These are phyloP conservation scores for Tinamus guttatus DNA, from an alignment of 2,113 vertebrate species.

Conservation along the genomic window DNA sequence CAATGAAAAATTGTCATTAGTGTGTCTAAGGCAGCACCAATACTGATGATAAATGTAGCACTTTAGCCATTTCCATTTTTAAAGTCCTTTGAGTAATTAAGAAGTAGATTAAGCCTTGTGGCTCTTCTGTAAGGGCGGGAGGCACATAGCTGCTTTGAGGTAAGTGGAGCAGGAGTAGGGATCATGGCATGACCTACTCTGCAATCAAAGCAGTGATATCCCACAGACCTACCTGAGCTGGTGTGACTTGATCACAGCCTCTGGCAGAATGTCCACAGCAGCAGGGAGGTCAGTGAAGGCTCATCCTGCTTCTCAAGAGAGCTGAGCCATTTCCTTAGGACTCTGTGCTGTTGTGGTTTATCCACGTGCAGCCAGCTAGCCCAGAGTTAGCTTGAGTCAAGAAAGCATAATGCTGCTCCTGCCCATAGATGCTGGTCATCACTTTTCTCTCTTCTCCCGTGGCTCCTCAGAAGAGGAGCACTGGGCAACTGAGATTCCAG, in stretches of 20 bases:
- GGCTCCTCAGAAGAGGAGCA: background rate
- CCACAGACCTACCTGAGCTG: background rate
- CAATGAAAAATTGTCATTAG: slow-evolving; percentile 1
- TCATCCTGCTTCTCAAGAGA: background rate
- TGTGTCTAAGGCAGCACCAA: background rate
- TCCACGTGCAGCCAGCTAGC: background rate
- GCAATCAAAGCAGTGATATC: background rate
- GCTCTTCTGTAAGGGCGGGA: background rate
- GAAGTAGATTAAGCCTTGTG: background rate
- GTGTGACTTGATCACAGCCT: fast-evolving
- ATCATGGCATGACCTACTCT: fast-evolving
- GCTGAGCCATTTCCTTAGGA: background rate
- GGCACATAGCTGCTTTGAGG: background rate
- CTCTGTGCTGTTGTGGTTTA: fast-evolving
- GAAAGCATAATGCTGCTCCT: background rate
- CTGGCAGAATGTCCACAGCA: background rate
- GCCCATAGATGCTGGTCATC: background rate
- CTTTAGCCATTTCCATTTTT: background rate
- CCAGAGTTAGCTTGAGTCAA: background rate
- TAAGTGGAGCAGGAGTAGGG: background rate
- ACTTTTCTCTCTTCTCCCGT: background rate
- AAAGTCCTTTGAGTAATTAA: background rate
- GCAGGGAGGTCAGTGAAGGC: fast-evolving
- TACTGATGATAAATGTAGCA: background rate
- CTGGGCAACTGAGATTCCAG: fast-evolving